Evolutionary conservation across 2,888 invertebrate genomes (phyloP).

Genomic region (Pollenia amentaria): DNA sequence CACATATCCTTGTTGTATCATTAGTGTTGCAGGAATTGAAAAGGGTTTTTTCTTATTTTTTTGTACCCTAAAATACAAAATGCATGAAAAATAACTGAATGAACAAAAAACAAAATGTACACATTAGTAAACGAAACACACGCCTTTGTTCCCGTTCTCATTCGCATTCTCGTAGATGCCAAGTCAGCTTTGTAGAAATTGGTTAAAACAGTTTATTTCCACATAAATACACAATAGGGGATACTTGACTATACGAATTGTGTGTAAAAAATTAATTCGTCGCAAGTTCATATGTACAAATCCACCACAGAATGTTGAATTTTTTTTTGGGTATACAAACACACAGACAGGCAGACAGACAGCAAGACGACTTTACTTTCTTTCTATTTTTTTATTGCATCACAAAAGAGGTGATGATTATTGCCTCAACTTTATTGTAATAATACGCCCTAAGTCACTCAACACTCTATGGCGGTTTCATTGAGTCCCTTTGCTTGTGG

Average conservation of each 20-base stretch:
- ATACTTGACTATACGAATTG: background rate
- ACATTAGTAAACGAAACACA: background rate
- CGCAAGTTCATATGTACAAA: background rate
- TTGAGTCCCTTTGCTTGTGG: conserved; percentile 1
- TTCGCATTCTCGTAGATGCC: background rate
- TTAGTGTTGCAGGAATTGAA: background rate
- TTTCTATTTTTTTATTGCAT: background rate
- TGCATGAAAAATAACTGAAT: background rate
- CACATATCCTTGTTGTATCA: background rate
- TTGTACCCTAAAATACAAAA: background rate
- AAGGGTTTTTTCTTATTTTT: background rate
- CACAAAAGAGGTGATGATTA: conserved; percentile 27
- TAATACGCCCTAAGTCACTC: background rate
- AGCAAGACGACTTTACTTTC: background rate
- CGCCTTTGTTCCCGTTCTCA: background rate
- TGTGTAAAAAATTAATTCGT: conserved; percentile 21
- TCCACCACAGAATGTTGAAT: background rate
- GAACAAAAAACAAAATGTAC: conserved; percentile 60
- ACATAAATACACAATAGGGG: conserved; percentile 10
- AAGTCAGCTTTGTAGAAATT: conserved; percentile 11
- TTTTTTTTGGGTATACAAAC: background rate
- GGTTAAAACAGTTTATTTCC: conserved; percentile 22
- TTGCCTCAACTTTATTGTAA: conserved; percentile 27
- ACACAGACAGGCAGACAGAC: background rate
- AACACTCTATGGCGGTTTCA: background rate